phyloP scores from a whole-genome alignment of 1,140 invertebrate genomes.

The Ips typographus region DNA sequence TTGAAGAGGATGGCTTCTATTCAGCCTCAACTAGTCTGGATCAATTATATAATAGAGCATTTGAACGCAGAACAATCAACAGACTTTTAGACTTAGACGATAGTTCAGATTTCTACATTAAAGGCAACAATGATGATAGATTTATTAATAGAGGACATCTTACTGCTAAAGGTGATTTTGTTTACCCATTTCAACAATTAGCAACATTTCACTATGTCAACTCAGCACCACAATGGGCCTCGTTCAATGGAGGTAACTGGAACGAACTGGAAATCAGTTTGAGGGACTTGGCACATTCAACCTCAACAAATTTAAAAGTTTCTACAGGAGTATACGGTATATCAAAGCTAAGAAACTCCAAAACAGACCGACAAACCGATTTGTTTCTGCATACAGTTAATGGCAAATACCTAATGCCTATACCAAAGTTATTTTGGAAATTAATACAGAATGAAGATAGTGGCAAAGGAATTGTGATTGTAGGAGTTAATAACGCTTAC shows the following conservation, averaged over 20 bases:
- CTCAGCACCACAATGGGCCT: conserved; percentile 60
- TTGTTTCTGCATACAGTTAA: conserved; percentile 20
- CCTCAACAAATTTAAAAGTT: conserved; percentile 51
- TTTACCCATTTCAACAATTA: conserved; percentile 63
- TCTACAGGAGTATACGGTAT: conserved; percentile 62
- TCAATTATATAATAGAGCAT: conserved; percentile 43
- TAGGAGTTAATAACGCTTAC: conserved; percentile 68
- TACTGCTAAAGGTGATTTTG: conserved; percentile 66
- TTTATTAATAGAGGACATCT: conserved; percentile 66
- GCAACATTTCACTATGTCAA: conserved; percentile 64
- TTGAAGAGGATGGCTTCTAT: conserved; percentile 46
- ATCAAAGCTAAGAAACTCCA: conserved; percentile 51
- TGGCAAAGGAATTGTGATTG: conserved; percentile 59
- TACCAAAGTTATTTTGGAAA: conserved; percentile 65
- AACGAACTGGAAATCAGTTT: conserved; percentile 53
- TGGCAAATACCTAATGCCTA: conserved; percentile 53
- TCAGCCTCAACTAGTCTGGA: conserved; percentile 34
- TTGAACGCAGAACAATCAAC: conserved; percentile 45
- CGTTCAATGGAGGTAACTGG: conserved; percentile 62
- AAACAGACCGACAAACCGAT: neutral
- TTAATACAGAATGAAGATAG: conserved; percentile 58
- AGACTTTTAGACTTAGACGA: conserved; percentile 45
- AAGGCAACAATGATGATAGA: conserved; percentile 57
- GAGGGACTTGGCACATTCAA: conserved; percentile 47
- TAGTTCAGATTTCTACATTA: conserved; percentile 44